These are phyloP conservation scores for Takifugu ocellatus DNA, from an alignment of 2,797 vertebrate genomes.

Conservation along the genomic window DNA sequence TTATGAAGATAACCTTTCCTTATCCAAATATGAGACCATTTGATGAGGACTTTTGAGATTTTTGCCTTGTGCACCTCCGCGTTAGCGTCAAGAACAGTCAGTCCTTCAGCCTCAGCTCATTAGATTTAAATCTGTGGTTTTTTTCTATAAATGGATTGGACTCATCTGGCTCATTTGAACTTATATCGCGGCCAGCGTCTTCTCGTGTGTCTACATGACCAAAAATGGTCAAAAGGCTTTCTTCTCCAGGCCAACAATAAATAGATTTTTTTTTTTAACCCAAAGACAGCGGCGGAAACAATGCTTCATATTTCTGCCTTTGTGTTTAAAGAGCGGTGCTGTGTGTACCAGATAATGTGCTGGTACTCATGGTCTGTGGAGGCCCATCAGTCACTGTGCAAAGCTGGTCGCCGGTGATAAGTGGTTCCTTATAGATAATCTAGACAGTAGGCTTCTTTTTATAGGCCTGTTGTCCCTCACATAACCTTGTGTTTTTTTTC, in stretches of 20 bases:
- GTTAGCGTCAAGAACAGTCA: too few relatives aligned
- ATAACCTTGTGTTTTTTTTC: constrained; percentile 67
- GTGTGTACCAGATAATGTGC: constrained; percentile 73
- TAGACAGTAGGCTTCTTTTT: constrained; percentile 72
- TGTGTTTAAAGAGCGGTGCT: constrained; percentile 77
- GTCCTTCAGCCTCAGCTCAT: too few relatives aligned
- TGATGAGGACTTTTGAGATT: constrained; percentile 67
- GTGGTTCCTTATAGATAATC: constrained; percentile 79
- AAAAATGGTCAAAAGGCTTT: constrained; percentile 34
- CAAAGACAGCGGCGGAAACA: constrained; percentile 58
- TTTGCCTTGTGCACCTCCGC: too few relatives aligned
- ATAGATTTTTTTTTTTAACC: constrained; percentile 50
- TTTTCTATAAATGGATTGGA: too few relatives aligned
- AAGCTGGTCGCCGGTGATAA: constrained; percentile 74
- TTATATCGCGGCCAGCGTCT: background rate
- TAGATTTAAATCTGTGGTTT: too few relatives aligned
- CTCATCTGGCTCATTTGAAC: too few relatives aligned
- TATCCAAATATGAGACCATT: constrained; percentile 7
- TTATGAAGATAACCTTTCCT: too few relatives aligned
- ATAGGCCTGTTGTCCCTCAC: constrained; percentile 71
- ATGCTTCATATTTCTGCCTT: constrained; percentile 70
- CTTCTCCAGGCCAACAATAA: constrained; percentile 45
- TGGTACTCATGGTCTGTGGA: constrained; percentile 55
- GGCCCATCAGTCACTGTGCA: constrained; percentile 71
- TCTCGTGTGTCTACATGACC: constrained; percentile 16